Conservation (phyloP, 2,113 vertebrate species). For the Otolemur garnettii region DNA sequence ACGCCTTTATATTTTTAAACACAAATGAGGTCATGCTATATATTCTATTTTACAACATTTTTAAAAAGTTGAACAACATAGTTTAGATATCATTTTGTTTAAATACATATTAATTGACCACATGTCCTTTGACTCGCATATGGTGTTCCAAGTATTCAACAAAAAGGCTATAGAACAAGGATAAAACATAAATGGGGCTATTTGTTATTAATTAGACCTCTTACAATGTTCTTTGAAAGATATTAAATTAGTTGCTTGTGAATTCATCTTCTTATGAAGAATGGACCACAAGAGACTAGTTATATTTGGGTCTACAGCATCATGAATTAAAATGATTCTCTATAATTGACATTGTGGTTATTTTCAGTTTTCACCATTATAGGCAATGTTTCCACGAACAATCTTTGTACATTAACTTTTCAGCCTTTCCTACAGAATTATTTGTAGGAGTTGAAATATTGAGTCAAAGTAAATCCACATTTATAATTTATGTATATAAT, state of each 20-base stretch:
- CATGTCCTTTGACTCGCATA: background rate
- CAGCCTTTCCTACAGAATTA: background rate
- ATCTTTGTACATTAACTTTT: background rate
- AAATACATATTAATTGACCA: background rate
- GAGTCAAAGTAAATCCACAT: background rate
- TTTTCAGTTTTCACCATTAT: background rate
- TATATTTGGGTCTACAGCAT: background rate
- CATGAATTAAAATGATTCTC: conserved; percentile 27
- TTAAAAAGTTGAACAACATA: background rate
- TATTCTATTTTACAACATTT: conserved; percentile 19
- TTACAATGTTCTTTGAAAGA: background rate
- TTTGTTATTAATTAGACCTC: background rate
- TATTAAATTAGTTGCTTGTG: conserved; percentile 49
- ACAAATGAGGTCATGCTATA: conserved; percentile 1
- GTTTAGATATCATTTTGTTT: conserved; percentile 32
- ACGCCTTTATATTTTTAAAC: conserved; percentile 26
- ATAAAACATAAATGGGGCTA: background rate
- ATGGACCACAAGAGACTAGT: background rate
- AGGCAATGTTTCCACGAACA: background rate
- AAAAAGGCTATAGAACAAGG: background rate
- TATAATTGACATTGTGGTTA: background rate
- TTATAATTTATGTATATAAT: background rate
- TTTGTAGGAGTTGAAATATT: background rate
- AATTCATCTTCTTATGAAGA: background rate
- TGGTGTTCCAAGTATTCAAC: background rate